phyloP scores from a whole-genome alignment of 2,797 vertebrate species.

The Oryzias sinensis region DNA sequence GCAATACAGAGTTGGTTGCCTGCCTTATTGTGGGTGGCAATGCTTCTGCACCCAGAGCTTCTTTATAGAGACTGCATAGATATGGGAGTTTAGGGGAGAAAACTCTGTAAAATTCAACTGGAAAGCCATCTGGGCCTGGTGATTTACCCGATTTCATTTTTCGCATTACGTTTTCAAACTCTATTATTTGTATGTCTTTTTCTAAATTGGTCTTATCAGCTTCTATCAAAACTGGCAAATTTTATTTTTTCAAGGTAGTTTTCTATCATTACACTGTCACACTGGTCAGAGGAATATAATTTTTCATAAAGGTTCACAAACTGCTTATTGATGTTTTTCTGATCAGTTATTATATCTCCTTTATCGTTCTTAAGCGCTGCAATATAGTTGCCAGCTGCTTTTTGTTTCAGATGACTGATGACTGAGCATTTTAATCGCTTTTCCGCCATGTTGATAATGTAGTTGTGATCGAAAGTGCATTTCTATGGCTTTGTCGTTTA shows the following conservation, averaged over 20 bases:
- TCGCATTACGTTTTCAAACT: neutral
- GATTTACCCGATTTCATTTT: neutral
- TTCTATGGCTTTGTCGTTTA: neutral
- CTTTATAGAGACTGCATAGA: too few species aligned
- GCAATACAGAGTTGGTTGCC: too few species aligned
- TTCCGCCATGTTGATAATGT: neutral
- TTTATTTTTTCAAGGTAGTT: neutral
- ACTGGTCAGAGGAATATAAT: neutral
- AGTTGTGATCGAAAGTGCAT: too few species aligned
- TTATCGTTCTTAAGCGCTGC: too few species aligned
- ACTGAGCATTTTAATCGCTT: neutral
- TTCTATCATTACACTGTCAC: neutral
- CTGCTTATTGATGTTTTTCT: neutral
- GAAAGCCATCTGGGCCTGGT: slow-evolving; percentile 4
- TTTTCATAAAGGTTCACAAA: slow-evolving; percentile 6
- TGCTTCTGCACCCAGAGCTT: too few species aligned
- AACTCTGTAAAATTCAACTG: neutral
- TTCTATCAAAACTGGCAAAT: neutral
- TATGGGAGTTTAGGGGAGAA: neutral
- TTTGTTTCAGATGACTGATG: slow-evolving; percentile 6
- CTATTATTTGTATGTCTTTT: too few species aligned
- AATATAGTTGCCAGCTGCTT: neutral
- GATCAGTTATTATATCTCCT: neutral
- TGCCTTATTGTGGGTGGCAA: too few species aligned
- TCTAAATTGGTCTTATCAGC: too few species aligned